Conservation (phyloP, 2,888 invertebrate species). For the Diarsia dahlii region DNA sequence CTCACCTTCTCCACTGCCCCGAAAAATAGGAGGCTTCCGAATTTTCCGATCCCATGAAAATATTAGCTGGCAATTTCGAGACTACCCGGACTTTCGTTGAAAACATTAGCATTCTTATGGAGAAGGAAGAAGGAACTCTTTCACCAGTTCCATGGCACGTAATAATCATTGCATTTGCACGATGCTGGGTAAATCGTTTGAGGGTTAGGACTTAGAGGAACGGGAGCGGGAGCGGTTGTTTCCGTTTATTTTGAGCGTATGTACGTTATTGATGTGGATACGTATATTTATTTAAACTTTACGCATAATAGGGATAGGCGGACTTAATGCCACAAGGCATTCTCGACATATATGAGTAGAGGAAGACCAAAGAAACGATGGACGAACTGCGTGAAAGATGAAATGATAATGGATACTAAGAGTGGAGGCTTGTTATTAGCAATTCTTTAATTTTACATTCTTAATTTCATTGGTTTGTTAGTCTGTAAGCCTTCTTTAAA, state of each 20-base stretch:
- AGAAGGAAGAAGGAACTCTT: constrained; percentile 52
- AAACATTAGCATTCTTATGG: constrained; percentile 69
- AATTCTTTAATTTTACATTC: too few relatives aligned
- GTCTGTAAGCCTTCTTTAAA: too few relatives aligned
- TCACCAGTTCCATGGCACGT: constrained; percentile 63
- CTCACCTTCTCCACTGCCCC: constrained; percentile 33
- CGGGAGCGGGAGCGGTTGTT: constrained; percentile 8
- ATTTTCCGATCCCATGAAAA: constrained; percentile 47
- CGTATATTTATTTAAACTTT: too few relatives aligned
- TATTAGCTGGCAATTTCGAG: constrained; percentile 56
- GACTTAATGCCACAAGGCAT: too few relatives aligned
- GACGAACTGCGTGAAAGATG: too few relatives aligned
- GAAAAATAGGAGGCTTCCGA: constrained; percentile 39
- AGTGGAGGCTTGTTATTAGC: too few relatives aligned
- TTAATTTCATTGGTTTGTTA: too few relatives aligned
- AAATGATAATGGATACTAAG: too few relatives aligned
- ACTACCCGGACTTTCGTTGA: constrained; percentile 33
- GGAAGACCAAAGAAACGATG: too few relatives aligned
- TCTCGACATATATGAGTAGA: too few relatives aligned
- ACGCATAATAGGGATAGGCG: too few relatives aligned
- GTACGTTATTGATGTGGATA: too few relatives aligned
- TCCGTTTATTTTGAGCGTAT: neutral
- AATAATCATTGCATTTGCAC: constrained; percentile 69
- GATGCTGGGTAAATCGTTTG: constrained; percentile 51
- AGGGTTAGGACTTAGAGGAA: constrained; percentile 1